These are phyloP conservation scores for Mya arenaria DNA, from an alignment of 1,140 invertebrate genomes.

Conservation along the genomic window DNA sequence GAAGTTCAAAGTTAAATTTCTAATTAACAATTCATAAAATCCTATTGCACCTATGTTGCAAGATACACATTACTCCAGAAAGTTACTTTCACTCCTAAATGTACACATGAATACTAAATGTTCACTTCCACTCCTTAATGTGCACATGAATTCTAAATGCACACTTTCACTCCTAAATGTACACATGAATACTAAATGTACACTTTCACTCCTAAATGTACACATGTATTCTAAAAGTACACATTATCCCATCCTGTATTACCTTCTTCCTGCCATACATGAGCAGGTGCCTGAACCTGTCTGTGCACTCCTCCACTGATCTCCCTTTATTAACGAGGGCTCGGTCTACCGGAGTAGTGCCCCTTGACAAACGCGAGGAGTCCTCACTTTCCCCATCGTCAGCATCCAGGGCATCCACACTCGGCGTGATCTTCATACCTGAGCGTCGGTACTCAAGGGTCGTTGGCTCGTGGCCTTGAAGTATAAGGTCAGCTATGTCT, in stretches of 20 bases:
- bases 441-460: constrained; percentile 71
- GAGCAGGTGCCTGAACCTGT: constrained; percentile 91
- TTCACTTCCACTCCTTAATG: too few species aligned
- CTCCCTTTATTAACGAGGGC: constrained; percentile 64
- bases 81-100: too few species aligned
- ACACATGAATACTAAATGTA: too few species aligned
- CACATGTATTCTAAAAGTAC: too few species aligned
- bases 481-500: constrained; percentile 94
- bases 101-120: too few species aligned
- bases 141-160: too few species aligned
- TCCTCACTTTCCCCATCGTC: constrained; percentile 76
- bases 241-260: constrained; percentile 80
- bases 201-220: too few species aligned
- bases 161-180: too few species aligned
- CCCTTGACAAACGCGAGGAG: constrained; percentile 20
- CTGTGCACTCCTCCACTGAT: constrained; percentile 82
- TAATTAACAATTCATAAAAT: too few species aligned
- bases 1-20: too few species aligned
- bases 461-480: constrained; percentile 86
- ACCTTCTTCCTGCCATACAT: constrained; percentile 94
- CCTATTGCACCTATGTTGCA: too few species aligned
- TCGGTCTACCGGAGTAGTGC: constrained; percentile 61
- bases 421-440: constrained; percentile 78
- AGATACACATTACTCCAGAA: too few species aligned
- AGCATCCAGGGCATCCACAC: constrained; percentile 61